Evolutionary conservation across 2,797 vertebrate species (phyloP).

Genomic region (Erithacus rubecula): DNA sequence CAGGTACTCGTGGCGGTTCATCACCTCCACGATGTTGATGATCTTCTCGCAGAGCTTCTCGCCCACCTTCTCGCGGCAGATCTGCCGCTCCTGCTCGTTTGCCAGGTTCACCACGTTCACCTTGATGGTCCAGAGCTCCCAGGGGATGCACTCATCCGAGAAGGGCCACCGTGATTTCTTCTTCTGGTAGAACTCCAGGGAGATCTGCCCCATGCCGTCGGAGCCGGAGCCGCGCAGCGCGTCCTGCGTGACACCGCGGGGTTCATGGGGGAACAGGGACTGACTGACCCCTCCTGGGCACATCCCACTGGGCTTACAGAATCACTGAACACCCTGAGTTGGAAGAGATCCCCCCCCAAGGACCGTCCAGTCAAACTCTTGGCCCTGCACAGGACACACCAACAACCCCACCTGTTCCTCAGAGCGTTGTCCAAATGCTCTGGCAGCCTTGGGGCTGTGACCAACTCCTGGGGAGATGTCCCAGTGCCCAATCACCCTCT

Average conservation of each 20-base stretch:
- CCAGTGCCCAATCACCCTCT: not conserved
- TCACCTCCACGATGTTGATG: constrained; percentile 97
- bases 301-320: not conserved
- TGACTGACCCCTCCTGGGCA: not conserved
- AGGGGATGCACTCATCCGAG: constrained; percentile 96
- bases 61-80: constrained; percentile 96
- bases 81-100: constrained; percentile 97
- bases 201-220: constrained; percentile 95
- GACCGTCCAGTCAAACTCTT: not conserved
- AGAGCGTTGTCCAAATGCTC: fast-evolving
- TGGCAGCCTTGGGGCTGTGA: not conserved
- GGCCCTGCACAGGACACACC: not conserved
- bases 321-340: not conserved
- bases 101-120: constrained; percentile 96
- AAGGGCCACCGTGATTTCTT: constrained; percentile 99
- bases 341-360: not conserved
- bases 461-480: not conserved
- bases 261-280: fast-evolving
- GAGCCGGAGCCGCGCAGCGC: constrained; percentile 87
- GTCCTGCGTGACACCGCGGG: constrained; percentile 74
- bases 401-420: not conserved
- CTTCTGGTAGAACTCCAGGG: constrained; percentile 98
- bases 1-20: constrained; percentile 96
- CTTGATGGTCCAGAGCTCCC: constrained; percentile 98
- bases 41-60: constrained; percentile 98